Evolutionary conservation across 2,797 vertebrate genomes (phyloP), one percentile per base, ranked within the genome.

Genomic region (Arctocebus calabarensis): DNA sequence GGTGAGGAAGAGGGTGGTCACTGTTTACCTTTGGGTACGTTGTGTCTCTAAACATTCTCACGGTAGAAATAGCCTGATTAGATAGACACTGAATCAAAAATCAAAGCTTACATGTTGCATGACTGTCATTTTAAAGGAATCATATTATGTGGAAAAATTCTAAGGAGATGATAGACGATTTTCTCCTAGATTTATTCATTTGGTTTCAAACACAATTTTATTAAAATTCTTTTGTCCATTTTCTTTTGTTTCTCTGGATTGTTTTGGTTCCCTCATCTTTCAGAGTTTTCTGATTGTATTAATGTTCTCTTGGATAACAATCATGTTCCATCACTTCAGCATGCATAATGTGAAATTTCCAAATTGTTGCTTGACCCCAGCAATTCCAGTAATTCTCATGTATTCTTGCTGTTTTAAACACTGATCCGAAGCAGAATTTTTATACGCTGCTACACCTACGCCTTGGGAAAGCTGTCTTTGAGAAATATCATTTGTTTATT

Each of bases 221-320:
- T 84, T 70, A 77, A 68, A 84, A 71, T 45, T 2, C 17, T 86
- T 66, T 87, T 83, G 55, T 66, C 19, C 52, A 70, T 22, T 62
- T 79, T 73, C 12, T 75, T 87, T 74, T 37, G 20, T 45, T 89
- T 71, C 55, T 19, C 2, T 2, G 23, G 5, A 57, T 81, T 78
- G 52, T 75, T 93, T 79, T 81, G 13, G 0, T 74, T 88, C 52
- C 3, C 61, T 68, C 9, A 22, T 84, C 77, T 92, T 55, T 40
- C 68, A 73, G 62, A 83, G 34, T 90, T 92, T 96, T 88, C 86
- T 93, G n/a, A 17, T 81, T 68, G 12, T 78, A 43, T 84, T 90
- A 79, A 83, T 52, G 16, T 34, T 75, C 23, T 11, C 32, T 94
- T 40, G 59, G 34, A 10, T 70, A 70, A 43, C 25, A 84, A 37